These are phyloP conservation scores for Microchirus variegatus DNA, from an alignment of 2,797 vertebrate species.

Conservation along the genomic window DNA sequence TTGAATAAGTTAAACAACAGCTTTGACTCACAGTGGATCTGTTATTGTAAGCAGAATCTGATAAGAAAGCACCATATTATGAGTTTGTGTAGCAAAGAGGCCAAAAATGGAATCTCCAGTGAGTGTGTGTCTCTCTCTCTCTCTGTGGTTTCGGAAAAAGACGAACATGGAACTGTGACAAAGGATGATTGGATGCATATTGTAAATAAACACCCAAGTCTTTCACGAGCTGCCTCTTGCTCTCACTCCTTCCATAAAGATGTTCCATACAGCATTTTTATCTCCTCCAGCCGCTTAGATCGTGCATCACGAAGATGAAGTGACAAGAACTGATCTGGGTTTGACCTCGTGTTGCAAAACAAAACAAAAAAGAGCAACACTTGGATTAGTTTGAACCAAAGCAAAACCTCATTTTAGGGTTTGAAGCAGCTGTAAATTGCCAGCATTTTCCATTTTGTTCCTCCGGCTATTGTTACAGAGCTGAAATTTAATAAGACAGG, in stretches of 20 bases:
- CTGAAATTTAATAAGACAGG: constrained; percentile 56
- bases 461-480: constrained; percentile 31
- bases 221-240: constrained; percentile 42
- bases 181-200: constrained; percentile 77
- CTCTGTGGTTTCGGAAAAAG: constrained; percentile 69
- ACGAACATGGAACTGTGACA: constrained; percentile 72
- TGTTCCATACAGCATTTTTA: constrained; percentile 50
- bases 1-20: constrained; percentile 79
- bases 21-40: constrained; percentile 71
- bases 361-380: constrained; percentile 38
- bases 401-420: constrained; percentile 40
- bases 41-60: constrained; percentile 81
- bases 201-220: constrained; percentile 79
- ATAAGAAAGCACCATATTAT: constrained; percentile 70
- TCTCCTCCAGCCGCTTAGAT: constrained; percentile 51
- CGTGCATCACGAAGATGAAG: constrained; percentile 41
- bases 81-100: constrained; percentile 67
- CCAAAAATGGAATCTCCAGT: constrained; percentile 71
- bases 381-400: constrained; percentile 50
- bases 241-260: constrained; percentile 50
- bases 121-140: constrained; percentile 72
- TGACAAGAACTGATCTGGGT: constrained; percentile 48
- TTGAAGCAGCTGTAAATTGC: constrained; percentile 22
- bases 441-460: constrained; percentile 46
- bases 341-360: constrained; percentile 52